Evolutionary conservation across 2,888 invertebrate species (phyloP).

Genomic region (Junonia oenone): DNA sequence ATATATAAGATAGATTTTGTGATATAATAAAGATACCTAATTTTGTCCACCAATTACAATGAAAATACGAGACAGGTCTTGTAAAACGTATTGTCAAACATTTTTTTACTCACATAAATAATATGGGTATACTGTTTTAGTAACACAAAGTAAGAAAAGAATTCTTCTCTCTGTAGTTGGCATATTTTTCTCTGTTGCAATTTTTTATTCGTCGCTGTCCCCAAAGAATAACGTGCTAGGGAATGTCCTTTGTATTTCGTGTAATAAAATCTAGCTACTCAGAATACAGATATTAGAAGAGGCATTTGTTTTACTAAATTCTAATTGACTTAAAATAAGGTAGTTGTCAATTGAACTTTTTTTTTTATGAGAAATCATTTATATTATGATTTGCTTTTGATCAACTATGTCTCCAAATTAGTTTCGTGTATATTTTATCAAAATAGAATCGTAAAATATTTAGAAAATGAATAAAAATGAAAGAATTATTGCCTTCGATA

Average conservation of each 20-base stretch:
- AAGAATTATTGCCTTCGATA: no score
- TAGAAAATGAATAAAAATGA: no score
- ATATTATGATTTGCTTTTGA: no score
- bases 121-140: conserved; percentile 3
- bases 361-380: no score
- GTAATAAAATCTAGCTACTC: conserved; percentile 60
- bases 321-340: no score
- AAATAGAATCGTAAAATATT: no score
- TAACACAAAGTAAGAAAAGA: conserved; percentile 21
- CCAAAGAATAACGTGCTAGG: conserved; percentile 44
- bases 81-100: neutral
- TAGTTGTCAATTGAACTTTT: no score
- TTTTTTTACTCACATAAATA: conserved; percentile 4
- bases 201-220: conserved; percentile 36
- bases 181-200: conserved; percentile 23
- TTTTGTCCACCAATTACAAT: neutral
- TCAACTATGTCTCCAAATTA: no score
- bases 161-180: conserved; percentile 18
- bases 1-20: no score
- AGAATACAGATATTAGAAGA: conserved; percentile 1
- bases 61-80: neutral
- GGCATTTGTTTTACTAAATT: no score
- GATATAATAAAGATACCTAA: no score
- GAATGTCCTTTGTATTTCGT: conserved; percentile 49
- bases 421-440: no score